Evolutionary conservation across 2,888 invertebrate genomes (phyloP), one percentile per base, ranked within the genome.

Genomic region (Arenicola marina): DNA sequence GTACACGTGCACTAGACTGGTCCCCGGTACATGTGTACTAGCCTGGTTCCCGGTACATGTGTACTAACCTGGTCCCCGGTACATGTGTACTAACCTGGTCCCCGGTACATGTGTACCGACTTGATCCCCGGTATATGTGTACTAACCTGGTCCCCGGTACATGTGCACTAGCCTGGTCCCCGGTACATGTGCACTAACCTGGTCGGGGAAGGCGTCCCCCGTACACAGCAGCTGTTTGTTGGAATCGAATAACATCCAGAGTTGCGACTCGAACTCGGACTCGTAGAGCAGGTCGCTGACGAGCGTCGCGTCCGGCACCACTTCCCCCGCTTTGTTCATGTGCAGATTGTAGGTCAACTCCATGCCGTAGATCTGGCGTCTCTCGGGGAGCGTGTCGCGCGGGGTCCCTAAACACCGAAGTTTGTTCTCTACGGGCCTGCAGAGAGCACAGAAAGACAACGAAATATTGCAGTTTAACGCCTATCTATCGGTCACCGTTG

Each of bases 161-260:
- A n/a, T n/a, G n/a, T n/a, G n/a, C n/a, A n/a, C n/a, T n/a, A n/a
- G n/a, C n/a, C n/a, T n/a, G n/a, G n/a, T n/a, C n/a, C n/a, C n/a
- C n/a, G n/a, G 26, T 48, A 48, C 7, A 24, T 48, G 11, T 11
- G 15, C 18, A 24, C 48, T n/a, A 24, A 80, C 82, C 77, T 79
- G 76, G 61, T 72, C 62, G 4, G 80, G 77, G 62, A 76, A 82
- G 15, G 72, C 72, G 48, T 72, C 72, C 0, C 71, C 68, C 3
- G 62, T 59, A 32, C 58, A 58, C 33, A 72, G 15, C 61, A 91
- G 87, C 78, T 93, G 91, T 84, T 98, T 98, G 84, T 93, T 92
- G 62, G 87, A 85, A 84, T 96, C 95, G 85, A 91, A 98, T 66
- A 98, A 78, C 91, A 96, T 92, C 95, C 97, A 97, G 83, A 98